A percentile compares a stretch with the other conserved stretches of the same genome.
Evolutionary conservation across 37 sponge, comb jelly and placozoan genomes (phyloP).

Genomic region (Eunapius fragilis): DNA sequence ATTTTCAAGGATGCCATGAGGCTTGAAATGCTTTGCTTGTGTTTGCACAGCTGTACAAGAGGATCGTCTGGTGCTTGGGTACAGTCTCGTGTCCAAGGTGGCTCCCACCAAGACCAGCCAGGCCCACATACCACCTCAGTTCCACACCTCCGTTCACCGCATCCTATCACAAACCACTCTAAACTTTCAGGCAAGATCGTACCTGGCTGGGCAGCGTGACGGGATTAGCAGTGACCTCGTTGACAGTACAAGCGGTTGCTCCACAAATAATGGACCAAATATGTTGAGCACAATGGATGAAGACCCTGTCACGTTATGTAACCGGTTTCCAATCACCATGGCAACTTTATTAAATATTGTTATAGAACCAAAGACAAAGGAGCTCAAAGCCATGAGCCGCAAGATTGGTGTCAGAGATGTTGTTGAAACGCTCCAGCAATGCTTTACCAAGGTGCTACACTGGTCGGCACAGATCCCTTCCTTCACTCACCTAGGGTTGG

Average conservation of each 20-base stretch:
- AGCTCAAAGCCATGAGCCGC: conserved; percentile 11
- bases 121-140: neutral
- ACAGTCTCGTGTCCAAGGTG: neutral
- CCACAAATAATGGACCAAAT: neutral
- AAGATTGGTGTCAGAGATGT: conserved; percentile 61
- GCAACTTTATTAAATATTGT: neutral
- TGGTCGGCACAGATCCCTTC: conserved; percentile 90
- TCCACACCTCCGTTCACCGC: conserved; percentile 4
- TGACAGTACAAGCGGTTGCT: neutral
- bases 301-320: neutral
- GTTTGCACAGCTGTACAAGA: conserved; percentile 65
- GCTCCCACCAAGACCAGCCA: neutral
- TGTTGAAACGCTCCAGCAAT: conserved; percentile 68
- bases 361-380: conserved; percentile 27
- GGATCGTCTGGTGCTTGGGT: conserved; percentile 29
- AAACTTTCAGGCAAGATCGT: neutral
- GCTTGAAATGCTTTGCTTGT: neutral
- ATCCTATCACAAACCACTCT: no score
- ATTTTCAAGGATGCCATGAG: no score
- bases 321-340: neutral
- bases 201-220: conserved; percentile 18
- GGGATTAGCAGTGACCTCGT: neutral
- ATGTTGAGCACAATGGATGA: neutral
- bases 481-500: conserved; percentile 72
- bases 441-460: conserved; percentile 80